Percentiles rank a stretch among this genome's conserved stretches.
These are phyloP conservation scores for Nemotelus nigrinus DNA, from an alignment of 2,888 invertebrate genomes.

Conservation along the genomic window DNA sequence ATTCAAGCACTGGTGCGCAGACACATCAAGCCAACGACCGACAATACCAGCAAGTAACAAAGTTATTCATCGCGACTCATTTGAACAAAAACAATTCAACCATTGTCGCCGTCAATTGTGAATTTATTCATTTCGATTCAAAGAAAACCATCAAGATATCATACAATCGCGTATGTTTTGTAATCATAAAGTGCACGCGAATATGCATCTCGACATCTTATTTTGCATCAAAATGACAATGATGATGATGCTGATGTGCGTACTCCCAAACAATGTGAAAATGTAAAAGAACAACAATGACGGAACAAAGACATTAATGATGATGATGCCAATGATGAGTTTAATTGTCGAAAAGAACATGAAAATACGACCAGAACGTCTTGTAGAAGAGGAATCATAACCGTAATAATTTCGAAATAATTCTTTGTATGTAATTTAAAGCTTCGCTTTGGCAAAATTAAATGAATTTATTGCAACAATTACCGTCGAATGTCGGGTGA, in stretches of 20 bases:
- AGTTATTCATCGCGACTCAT: too few species aligned
- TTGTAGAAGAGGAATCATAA: not conserved
- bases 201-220: not conserved
- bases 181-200: too few species aligned
- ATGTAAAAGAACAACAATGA: not conserved
- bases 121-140: slow-evolving; percentile 31
- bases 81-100: slow-evolving; percentile 5
- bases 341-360: not conserved
- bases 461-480: slow-evolving; percentile 23
- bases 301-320: slow-evolving; percentile 12
- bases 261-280: too few species aligned
- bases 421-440: not conserved
- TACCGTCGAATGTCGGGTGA: not conserved
- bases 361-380: not conserved
- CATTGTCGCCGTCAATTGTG: slow-evolving; percentile 14
- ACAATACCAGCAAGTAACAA: too few species aligned
- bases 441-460: not conserved
- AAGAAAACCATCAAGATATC: not conserved
- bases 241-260: not conserved
- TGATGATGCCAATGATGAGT: not conserved
- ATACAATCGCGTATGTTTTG: too few species aligned
- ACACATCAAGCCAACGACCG: too few species aligned
- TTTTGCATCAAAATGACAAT: slow-evolving; percentile 4
- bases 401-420: not conserved
- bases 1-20: too few species aligned